phyloP scores from a whole-genome alignment of 2,797 vertebrate genomes.

The Kryptopterus vitreolus region DNA sequence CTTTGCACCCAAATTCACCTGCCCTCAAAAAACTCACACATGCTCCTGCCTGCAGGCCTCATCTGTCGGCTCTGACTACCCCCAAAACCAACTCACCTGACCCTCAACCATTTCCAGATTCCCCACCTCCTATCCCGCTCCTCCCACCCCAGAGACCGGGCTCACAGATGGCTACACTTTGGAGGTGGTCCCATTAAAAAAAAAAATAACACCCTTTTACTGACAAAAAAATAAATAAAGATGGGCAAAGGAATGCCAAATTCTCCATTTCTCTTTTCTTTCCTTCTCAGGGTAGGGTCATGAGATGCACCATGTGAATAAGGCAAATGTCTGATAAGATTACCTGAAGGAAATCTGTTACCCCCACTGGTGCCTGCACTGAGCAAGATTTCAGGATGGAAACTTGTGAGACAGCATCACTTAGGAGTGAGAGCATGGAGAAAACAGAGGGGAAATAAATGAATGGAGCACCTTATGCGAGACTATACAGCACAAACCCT shows the following conservation, averaged over 20 bases:
- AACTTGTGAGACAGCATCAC: slow-evolving; percentile 49
- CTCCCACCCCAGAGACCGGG: slow-evolving; percentile 40
- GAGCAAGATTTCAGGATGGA: slow-evolving; percentile 47
- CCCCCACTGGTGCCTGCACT: slow-evolving; percentile 53
- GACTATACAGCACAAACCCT: slow-evolving; percentile 33
- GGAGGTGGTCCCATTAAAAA: slow-evolving; percentile 53
- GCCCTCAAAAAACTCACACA: background rate
- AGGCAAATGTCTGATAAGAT: slow-evolving; percentile 68
- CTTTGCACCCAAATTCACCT: slow-evolving; percentile 51
- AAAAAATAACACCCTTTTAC: slow-evolving; percentile 53
- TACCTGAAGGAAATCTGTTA: slow-evolving; percentile 60
- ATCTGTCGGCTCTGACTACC: slow-evolving; percentile 36
- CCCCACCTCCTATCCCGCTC: background rate
- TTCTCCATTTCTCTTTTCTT: slow-evolving; percentile 55
- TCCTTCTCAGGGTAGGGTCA: slow-evolving; percentile 49
- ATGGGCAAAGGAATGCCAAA: slow-evolving; percentile 49
- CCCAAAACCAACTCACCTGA: slow-evolving; percentile 35
- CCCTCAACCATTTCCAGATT: slow-evolving; percentile 27
- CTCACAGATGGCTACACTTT: slow-evolving; percentile 47
- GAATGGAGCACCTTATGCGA: slow-evolving; percentile 39
- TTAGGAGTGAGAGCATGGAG: slow-evolving; percentile 33
- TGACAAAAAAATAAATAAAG: slow-evolving; percentile 45
- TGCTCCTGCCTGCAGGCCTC: slow-evolving; percentile 22
- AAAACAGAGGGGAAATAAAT: slow-evolving; percentile 29
- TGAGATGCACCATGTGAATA: slow-evolving; percentile 63